These are phyloP conservation scores for Trachops cirrhosus DNA, from an alignment of 2,797 vertebrate species.

Conservation along the genomic window DNA sequence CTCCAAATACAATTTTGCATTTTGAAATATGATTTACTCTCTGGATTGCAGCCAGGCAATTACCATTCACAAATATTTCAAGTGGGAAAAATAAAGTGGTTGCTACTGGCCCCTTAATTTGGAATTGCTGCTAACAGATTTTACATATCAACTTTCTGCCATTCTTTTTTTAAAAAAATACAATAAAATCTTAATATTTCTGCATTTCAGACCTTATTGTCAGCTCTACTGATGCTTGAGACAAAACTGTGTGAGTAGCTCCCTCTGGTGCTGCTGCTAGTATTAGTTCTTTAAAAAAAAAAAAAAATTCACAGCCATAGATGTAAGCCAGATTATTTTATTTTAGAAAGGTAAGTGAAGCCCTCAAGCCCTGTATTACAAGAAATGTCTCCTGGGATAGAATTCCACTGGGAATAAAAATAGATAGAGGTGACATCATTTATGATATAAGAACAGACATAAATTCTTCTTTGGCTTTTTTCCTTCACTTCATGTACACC, in stretches of 20 bases:
- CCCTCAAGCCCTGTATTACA: background rate
- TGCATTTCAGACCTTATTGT: constrained; percentile 26
- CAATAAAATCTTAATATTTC: constrained; percentile 58
- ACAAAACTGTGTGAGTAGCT: constrained; percentile 80
- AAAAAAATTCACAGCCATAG: background rate
- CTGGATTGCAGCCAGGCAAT: constrained; percentile 30
- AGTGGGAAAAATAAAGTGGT: constrained; percentile 47
- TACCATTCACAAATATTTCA: constrained; percentile 56
- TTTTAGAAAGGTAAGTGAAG: background rate
- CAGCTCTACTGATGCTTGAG: background rate
- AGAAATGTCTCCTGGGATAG: background rate
- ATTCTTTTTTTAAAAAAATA: constrained; percentile 46
- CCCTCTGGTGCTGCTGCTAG: constrained; percentile 82
- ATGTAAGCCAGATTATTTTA: background rate
- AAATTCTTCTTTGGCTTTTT: background rate
- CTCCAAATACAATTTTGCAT: constrained; percentile 44
- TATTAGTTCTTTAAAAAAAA: background rate
- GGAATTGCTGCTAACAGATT: constrained; percentile 47
- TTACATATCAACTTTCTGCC: constrained; percentile 46
- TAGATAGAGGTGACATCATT: background rate
- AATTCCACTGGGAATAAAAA: background rate
- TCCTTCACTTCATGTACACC: background rate
- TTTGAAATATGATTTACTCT: constrained; percentile 51
- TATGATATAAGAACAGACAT: background rate
- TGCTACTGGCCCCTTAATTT: constrained; percentile 39